phyloP scores from a whole-genome alignment of 1,140 invertebrate genomes.

The Pararge aegeria region DNA sequence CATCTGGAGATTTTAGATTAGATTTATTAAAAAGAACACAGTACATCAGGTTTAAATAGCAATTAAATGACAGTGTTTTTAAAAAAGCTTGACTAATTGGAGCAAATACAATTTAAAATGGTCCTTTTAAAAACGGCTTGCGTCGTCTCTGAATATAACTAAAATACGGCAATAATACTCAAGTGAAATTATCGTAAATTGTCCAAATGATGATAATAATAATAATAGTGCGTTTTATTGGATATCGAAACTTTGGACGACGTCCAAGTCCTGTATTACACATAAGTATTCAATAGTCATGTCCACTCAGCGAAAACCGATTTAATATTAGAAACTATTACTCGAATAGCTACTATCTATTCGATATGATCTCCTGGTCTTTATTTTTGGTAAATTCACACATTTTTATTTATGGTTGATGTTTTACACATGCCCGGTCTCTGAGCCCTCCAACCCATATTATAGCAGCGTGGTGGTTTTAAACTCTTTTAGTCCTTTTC shows the following conservation, averaged over 20 bases:
- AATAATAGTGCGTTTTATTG: slow-evolving; percentile 12
- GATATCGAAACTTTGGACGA: slow-evolving; percentile 4
- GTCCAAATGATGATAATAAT: slow-evolving; percentile 9
- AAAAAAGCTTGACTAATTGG: no score
- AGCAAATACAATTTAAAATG: no score
- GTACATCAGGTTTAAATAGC: no score
- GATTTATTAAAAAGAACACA: no score
- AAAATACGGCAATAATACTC: neutral
- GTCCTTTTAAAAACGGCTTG: no score
- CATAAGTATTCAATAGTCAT: slow-evolving; percentile 1
- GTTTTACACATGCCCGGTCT: no score
- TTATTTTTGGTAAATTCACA: neutral
- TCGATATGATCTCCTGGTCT: slow-evolving; percentile 1
- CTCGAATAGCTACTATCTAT: slow-evolving; percentile 11
- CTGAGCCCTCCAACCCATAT: no score
- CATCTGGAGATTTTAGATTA: no score
- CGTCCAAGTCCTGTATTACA: slow-evolving; percentile 5
- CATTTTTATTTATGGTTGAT: no score
- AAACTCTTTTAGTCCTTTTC: no score
- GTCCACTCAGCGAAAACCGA: slow-evolving; percentile 16
- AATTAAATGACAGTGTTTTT: no score
- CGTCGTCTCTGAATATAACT: neutral
- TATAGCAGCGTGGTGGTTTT: no score
- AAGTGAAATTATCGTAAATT: slow-evolving; percentile 9
- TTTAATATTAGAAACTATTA: slow-evolving; percentile 17